Evolutionary conservation across 2,113 vertebrate genomes (phyloP).

Genomic region (Heptranchias perlo): DNA sequence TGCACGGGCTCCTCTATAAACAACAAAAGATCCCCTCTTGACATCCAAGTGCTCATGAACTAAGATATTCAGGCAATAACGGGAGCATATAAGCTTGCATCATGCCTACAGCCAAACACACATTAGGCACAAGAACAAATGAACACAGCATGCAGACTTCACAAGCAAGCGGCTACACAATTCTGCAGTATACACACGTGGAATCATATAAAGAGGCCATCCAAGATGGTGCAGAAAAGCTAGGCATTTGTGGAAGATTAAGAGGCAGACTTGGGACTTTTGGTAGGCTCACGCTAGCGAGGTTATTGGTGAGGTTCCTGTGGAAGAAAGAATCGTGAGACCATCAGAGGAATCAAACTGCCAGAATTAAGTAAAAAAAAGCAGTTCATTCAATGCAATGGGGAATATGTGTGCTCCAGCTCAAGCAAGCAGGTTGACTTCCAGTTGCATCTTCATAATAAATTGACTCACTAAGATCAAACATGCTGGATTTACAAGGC

Average conservation of each 20-base stretch:
- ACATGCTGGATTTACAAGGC: background rate
- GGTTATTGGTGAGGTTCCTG: constrained; percentile 96
- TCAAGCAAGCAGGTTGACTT: background rate
- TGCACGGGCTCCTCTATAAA: background rate
- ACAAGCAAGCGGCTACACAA: constrained; percentile 42
- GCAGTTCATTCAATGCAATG: background rate
- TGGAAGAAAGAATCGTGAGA: constrained; percentile 60
- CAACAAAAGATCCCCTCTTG: background rate
- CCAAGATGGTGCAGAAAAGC: constrained; percentile 86
- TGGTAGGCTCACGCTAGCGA: constrained; percentile 90
- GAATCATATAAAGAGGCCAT: constrained; percentile 88
- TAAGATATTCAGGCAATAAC: background rate
- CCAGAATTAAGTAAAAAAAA: background rate
- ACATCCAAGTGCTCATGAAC: background rate
- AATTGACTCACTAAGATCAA: background rate
- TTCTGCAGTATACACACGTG: constrained; percentile 80
- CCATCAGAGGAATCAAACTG: background rate
- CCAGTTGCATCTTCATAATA: background rate
- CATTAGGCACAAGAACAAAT: constrained; percentile 60
- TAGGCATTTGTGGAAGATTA: constrained; percentile 92
- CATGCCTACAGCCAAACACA: constrained; percentile 44
- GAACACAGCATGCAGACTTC: constrained; percentile 45
- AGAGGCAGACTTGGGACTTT: constrained; percentile 92
- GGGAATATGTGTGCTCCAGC: background rate
- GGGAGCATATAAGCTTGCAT: background rate